These are phyloP conservation scores for Malurus splendens DNA, from an alignment of 2,797 vertebrate species.

Conservation along the genomic window DNA sequence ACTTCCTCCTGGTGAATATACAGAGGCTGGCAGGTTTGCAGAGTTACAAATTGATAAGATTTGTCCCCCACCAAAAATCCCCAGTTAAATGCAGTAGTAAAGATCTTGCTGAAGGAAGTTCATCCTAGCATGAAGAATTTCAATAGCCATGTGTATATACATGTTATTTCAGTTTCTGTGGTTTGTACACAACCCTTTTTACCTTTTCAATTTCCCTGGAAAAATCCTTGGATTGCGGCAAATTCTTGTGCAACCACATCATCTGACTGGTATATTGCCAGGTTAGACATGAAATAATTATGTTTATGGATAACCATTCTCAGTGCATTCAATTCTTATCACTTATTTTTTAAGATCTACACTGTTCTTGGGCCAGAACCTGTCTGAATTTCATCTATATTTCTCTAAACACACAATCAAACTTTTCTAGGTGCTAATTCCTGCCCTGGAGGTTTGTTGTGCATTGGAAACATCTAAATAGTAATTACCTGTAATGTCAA, in stretches of 20 bases:
- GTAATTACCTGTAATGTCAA: constrained; percentile 38
- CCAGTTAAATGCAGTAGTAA: neutral
- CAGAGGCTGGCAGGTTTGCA: neutral
- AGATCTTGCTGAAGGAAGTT: neutral
- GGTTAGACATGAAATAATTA: neutral
- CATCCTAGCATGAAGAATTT: neutral
- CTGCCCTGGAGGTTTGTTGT: constrained; percentile 33
- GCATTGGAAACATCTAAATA: constrained; percentile 36
- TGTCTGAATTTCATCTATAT: neutral
- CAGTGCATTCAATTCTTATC: neutral
- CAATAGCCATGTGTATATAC: neutral
- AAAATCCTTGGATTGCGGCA: neutral
- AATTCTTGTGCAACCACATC: neutral
- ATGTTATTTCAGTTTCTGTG: neutral
- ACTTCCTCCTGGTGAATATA: neutral
- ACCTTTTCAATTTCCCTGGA: neutral
- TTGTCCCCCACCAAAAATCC: neutral
- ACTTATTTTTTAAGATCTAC: neutral
- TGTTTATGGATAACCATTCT: neutral
- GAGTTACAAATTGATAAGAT: neutral
- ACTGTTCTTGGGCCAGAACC: neutral
- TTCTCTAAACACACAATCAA: neutral
- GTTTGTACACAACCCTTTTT: neutral
- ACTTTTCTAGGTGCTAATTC: constrained; percentile 12
- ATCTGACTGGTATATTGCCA: neutral